Evolutionary conservation across 2,113 vertebrate genomes (phyloP).

Genomic region (Ia io): DNA sequence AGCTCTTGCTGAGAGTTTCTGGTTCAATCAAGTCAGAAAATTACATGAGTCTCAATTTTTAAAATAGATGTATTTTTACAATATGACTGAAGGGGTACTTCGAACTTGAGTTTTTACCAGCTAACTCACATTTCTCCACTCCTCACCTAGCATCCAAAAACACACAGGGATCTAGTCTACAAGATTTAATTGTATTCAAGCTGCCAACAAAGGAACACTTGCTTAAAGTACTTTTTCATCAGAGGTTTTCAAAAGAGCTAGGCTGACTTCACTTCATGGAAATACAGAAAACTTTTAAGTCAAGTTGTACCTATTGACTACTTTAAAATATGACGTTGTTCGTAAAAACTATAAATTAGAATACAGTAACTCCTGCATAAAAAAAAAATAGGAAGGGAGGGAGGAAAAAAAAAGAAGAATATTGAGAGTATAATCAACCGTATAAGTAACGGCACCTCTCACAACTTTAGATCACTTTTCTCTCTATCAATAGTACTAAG

Average conservation of each 20-base stretch:
- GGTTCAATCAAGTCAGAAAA: slow-evolving; percentile 74
- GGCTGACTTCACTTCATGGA: background rate
- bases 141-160: background rate
- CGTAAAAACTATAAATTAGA: slow-evolving; percentile 42
- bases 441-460: background rate
- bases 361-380: slow-evolving; percentile 13
- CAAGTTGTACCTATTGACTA: slow-evolving; percentile 29
- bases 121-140: background rate
- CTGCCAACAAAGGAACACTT: background rate
- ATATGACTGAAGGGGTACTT: slow-evolving; percentile 58
- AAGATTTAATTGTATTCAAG: slow-evolving; percentile 29
- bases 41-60: slow-evolving; percentile 51
- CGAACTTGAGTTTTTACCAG: slow-evolving; percentile 22
- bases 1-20: slow-evolving; percentile 65
- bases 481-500: background rate
- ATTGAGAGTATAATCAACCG: background rate
- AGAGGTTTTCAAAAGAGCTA: slow-evolving; percentile 5
- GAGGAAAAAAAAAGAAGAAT: too few relatives aligned
- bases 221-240: background rate
- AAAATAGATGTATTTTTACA: slow-evolving; percentile 46
- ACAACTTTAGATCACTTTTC: background rate
- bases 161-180: background rate
- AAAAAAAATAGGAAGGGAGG: too few relatives aligned
- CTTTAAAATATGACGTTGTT: slow-evolving; percentile 62
- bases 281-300: slow-evolving; percentile 46